These are phyloP conservation scores for Desmodus rotundus DNA, from an alignment of 2,113 vertebrate genomes.

Conservation along the genomic window DNA sequence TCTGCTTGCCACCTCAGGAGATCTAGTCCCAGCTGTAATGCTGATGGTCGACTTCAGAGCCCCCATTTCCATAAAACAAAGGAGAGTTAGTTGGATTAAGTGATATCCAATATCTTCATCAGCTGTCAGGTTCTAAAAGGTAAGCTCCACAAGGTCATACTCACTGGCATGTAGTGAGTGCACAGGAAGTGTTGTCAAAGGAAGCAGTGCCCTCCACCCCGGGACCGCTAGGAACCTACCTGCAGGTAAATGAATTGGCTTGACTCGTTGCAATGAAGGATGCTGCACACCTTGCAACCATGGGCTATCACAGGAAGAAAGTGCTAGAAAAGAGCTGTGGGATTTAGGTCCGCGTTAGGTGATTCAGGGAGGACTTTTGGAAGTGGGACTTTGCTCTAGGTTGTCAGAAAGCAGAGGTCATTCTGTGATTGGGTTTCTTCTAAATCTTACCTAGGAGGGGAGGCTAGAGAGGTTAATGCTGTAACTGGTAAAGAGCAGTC, in stretches of 20 bases:
- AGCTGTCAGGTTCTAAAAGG: background rate
- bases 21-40: background rate
- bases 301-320: background rate
- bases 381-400: background rate
- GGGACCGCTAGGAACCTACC: too few relatives aligned
- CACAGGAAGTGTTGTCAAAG: background rate
- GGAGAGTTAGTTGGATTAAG: background rate
- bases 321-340: background rate
- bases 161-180: background rate
- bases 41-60: background rate
- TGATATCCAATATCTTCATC: background rate
- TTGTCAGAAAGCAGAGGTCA: background rate
- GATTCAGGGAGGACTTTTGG: background rate
- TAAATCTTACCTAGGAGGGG: background rate
- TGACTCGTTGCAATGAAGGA: background rate
- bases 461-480: background rate
- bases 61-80: background rate
- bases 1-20: background rate
- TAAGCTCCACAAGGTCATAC: background rate
- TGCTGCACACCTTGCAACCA: rapidly evolving
- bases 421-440: background rate
- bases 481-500: background rate
- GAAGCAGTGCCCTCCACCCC: background rate
- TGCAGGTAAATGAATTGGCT: background rate
- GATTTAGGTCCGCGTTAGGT: background rate